Evolutionary conservation across 2,888 invertebrate species (phyloP).

Genomic region (Nomada goodeniana): DNA sequence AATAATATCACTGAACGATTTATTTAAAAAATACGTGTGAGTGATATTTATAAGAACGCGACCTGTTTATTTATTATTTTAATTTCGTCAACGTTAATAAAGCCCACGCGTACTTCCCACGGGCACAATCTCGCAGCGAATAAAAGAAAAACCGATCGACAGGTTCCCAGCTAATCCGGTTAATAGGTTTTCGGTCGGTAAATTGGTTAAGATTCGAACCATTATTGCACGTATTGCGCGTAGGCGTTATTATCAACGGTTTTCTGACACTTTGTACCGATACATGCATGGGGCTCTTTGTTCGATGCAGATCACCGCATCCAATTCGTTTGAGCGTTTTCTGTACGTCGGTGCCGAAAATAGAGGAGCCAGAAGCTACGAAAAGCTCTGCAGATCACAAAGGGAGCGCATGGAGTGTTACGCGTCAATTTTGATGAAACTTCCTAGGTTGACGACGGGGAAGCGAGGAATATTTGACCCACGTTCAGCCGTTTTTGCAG

Average conservation of each 20-base stretch:
- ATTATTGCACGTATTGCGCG: not conserved
- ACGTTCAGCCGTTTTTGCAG: not conserved
- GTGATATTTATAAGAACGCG: too few species aligned
- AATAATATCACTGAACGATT: too few species aligned
- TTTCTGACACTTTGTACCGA: not conserved
- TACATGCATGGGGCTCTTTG: not conserved
- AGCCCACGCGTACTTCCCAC: too few species aligned
- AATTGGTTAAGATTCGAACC: too few species aligned
- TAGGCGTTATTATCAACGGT: constrained; percentile 8
- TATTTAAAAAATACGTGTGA: too few species aligned
- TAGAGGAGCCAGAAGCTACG: not conserved
- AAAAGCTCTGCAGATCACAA: not conserved
- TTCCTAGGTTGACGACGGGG: not conserved
- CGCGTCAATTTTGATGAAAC: constrained; percentile 11
- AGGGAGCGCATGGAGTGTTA: constrained; percentile 7
- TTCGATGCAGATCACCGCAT: not conserved
- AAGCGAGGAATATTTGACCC: constrained; percentile 8
- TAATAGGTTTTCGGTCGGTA: not conserved
- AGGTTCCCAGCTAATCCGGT: too few species aligned
- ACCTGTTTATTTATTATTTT: too few species aligned
- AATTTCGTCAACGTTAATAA: too few species aligned
- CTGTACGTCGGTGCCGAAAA: not conserved
- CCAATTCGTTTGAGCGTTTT: constrained; percentile 15
- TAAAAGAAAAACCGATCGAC: too few species aligned
- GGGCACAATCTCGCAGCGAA: too few species aligned